Conservation (phyloP, 2,888 invertebrate genomes). For the Mayetiola destructor region DNA sequence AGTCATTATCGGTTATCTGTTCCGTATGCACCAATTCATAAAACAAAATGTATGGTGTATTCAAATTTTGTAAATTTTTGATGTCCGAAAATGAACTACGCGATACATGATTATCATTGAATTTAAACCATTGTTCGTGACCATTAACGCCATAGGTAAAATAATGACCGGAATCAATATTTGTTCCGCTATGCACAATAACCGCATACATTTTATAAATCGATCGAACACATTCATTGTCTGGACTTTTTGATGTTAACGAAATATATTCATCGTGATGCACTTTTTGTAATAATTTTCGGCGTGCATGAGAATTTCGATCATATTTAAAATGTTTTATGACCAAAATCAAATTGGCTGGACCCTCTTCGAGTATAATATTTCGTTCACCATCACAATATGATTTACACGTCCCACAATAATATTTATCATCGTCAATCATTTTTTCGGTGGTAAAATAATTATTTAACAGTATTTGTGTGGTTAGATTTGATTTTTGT, state of each 20-base stretch:
- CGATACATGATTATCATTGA: constrained; percentile 64
- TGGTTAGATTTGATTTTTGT: constrained; percentile 38
- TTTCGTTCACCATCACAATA: constrained; percentile 62
- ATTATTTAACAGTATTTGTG: constrained; percentile 64
- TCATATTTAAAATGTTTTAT: constrained; percentile 68
- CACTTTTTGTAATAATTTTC: constrained; percentile 62
- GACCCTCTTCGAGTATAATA: constrained; percentile 54
- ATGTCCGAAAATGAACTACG: constrained; percentile 45
- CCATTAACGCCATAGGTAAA: constrained; percentile 63
- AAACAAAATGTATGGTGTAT: constrained; percentile 73
- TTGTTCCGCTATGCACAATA: constrained; percentile 69
- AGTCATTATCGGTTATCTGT: neutral
- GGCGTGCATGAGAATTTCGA: constrained; percentile 52
- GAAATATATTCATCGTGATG: constrained; percentile 43
- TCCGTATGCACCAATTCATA: constrained; percentile 39
- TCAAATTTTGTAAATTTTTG: constrained; percentile 48
- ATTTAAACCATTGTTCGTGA: constrained; percentile 56
- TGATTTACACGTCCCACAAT: constrained; percentile 59
- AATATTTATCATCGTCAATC: constrained; percentile 68
- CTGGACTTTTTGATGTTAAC: constrained; percentile 34
- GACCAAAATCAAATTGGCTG: constrained; percentile 63
- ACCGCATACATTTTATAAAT: constrained; percentile 65
- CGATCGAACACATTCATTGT: constrained; percentile 25
- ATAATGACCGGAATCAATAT: constrained; percentile 76
- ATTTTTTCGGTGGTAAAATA: constrained; percentile 64